Conservation (phyloP, 1,140 invertebrate genomes). For the Anoplolepis gracilipes region DNA sequence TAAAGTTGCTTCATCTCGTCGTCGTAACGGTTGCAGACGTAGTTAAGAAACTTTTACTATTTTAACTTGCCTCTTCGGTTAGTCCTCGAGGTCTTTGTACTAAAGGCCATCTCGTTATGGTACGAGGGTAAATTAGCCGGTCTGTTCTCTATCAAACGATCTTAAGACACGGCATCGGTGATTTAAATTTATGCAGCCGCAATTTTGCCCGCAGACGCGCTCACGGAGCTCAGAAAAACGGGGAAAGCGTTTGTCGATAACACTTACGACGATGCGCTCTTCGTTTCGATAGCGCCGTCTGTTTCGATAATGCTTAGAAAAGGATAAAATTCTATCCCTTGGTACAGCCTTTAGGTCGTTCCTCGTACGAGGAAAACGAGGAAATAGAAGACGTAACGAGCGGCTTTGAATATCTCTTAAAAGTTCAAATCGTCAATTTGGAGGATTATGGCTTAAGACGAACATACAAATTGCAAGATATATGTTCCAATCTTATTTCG, state of each 20-base stretch:
- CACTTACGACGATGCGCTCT: constrained; percentile 42
- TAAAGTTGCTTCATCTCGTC: constrained; percentile 29
- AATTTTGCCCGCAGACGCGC: constrained; percentile 32
- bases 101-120: constrained; percentile 9
- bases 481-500: neutral
- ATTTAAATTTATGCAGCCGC: constrained; percentile 56
- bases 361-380: constrained; percentile 3
- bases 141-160: neutral
- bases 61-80: constrained; percentile 48
- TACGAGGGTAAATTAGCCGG: constrained; percentile 24
- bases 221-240: neutral
- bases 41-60: constrained; percentile 65
- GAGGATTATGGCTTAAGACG: constrained; percentile 1
- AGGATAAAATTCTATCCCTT: constrained; percentile 46
- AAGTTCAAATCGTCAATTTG: constrained; percentile 8
- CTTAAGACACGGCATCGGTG: constrained; percentile 31
- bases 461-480: neutral
- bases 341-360: constrained; percentile 31
- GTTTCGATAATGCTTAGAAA: constrained; percentile 47
- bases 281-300: constrained; percentile 51
- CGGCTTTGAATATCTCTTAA: neutral
- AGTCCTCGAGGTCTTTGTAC: neutral
- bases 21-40: neutral
- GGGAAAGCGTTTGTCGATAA: constrained; percentile 48
- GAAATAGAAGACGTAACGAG: constrained; percentile 24